Base-by-base conservation (phyloP, 2,888 invertebrate genomes). In the Caenorhabditis sp. region DNA sequence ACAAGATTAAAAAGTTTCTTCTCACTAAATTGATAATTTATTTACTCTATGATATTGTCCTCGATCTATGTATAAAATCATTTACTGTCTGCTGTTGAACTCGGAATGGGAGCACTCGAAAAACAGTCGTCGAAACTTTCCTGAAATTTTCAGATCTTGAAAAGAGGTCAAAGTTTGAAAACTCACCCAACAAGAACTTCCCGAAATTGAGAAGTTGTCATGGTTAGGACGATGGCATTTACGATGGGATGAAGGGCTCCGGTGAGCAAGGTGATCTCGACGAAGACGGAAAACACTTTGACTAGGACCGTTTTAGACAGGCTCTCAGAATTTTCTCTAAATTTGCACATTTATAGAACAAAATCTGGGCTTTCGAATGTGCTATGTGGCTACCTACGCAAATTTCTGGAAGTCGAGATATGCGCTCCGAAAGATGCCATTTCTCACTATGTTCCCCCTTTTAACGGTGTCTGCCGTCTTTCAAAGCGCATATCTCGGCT, bases 181-280 rank as follows among this genome's bases (percentile, higher is more conserved):
- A 16, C 58, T 31, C 7, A 31, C 58, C 58, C 58, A 31, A 58
- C 31, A 14, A 58, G 5, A 24, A 61, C 38, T 24, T 61, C 61
- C 44, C 61, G 12, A 14, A 41, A 61, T 26, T 41, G 41, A 14
- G 61, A 61, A 22, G 61, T 61, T 4, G 61, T 41, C 24, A 61
- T 24, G 12, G 41, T 41, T n/a, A 61, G 24, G 1, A 61, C 61
- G 12, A 61, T 61, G 1, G 61, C 61, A 26, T 61, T 61, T 16
- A 61, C 61, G 19, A 61, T 61, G 4, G 61, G 61, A 6, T 61
- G 61, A 22, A 61, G 61, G 16, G 61, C 41, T 41, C 61, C 61
- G 22, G 12, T 61, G 24, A 41, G 24, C 5, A 61, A 22, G 14
- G 61, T 61, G 61, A 61, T 26, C 41, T 61, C 61, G 4, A 61